These are phyloP conservation scores for Hypsopygia costalis DNA, from an alignment of 2,888 invertebrate genomes.

Conservation along the genomic window DNA sequence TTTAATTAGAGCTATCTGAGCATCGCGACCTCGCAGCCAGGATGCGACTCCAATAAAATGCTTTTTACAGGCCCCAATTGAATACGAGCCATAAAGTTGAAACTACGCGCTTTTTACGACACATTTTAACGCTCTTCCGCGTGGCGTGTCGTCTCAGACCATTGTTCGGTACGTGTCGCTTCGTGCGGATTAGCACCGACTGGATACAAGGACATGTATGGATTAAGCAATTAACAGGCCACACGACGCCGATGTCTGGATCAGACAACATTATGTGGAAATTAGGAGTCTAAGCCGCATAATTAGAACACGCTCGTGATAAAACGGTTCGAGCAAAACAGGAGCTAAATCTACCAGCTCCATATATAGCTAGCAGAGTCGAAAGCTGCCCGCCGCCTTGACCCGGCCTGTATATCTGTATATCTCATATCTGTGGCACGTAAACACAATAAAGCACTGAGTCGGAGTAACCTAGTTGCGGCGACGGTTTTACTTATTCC, in stretches of 20 bases:
- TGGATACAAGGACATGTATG: constrained; percentile 53
- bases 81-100: constrained; percentile 71
- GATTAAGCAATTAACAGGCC: constrained; percentile 58
- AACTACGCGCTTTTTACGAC: constrained; percentile 75
- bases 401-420: constrained; percentile 59
- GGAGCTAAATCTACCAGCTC: constrained; percentile 60
- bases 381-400: constrained; percentile 76
- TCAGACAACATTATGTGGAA: constrained; percentile 56
- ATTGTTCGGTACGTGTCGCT: constrained; percentile 53
- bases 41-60: constrained; percentile 75
- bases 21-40: constrained; percentile 70
- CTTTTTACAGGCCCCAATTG: constrained; percentile 77
- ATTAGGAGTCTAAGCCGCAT: constrained; percentile 44
- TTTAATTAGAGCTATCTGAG: constrained; percentile 73
- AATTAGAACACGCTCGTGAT: constrained; percentile 56
- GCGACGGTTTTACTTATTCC: constrained; percentile 57
- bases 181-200: constrained; percentile 40
- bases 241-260: constrained; percentile 45
- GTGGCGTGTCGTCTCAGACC: constrained; percentile 48
- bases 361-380: constrained; percentile 61
- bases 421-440: constrained; percentile 76
- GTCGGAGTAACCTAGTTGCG: constrained; percentile 68
- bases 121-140: constrained; percentile 69
- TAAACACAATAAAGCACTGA: constrained; percentile 75
- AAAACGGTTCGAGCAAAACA: constrained; percentile 43